Evolutionary conservation across 2,888 invertebrate genomes (phyloP).

Genomic region (Conus canariensis): DNA sequence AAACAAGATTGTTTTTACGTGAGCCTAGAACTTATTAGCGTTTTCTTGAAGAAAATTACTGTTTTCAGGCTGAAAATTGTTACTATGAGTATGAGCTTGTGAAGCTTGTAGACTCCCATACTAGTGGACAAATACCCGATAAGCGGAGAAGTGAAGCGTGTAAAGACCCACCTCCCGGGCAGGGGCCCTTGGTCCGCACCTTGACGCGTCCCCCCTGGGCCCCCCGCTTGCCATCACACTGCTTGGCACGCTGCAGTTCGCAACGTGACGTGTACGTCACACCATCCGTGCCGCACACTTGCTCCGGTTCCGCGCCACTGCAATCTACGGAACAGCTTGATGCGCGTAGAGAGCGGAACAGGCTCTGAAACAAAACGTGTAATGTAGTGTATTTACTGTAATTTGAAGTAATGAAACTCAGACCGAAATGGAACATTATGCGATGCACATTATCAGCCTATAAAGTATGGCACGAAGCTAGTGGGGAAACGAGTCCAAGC

Average conservation of each 20-base stretch:
- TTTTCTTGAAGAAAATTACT: no score
- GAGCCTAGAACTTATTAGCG: no score
- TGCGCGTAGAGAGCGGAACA: slow-evolving; percentile 70
- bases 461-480: no score
- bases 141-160: no score
- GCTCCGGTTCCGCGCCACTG: slow-evolving; percentile 79
- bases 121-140: no score
- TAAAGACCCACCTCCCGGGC: slow-evolving; percentile 58
- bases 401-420: background rate
- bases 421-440: background rate
- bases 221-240: slow-evolving; percentile 84
- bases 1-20: no score
- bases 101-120: no score
- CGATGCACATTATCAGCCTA: no score
- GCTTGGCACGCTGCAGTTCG: slow-evolving; percentile 84
- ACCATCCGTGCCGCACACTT: slow-evolving; percentile 90
- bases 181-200: slow-evolving; percentile 83
- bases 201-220: slow-evolving; percentile 80
- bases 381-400: background rate
- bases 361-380: slow-evolving; percentile 58
- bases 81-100: no score
- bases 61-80: no score
- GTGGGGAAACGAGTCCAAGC: no score
- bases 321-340: slow-evolving; percentile 78
- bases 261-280: slow-evolving; percentile 90